A percentile compares a stretch with the other conserved stretches of the same genome.
Conservation (phyloP, 1,140 invertebrate species). For the Littorina saxatilis region DNA sequence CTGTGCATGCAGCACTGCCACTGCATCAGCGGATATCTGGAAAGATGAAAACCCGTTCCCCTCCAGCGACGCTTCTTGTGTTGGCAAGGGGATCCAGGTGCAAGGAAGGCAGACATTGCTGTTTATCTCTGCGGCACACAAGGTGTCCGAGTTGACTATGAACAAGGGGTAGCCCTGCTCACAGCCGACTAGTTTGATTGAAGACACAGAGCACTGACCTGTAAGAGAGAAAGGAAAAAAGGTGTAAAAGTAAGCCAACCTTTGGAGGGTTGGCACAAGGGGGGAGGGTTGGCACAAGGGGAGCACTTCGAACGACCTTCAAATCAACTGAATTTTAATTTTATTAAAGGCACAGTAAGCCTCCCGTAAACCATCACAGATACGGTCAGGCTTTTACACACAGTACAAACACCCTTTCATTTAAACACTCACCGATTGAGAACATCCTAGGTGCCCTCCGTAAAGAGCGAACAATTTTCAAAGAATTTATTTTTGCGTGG, state of each 20-base stretch:
- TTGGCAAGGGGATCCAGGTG: constrained; percentile 23
- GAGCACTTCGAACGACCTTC: too few relatives aligned
- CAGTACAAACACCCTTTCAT: too few relatives aligned
- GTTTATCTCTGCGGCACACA: constrained; percentile 15
- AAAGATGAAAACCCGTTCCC: not conserved
- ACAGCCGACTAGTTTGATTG: constrained; percentile 6
- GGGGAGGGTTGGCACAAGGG: too few relatives aligned
- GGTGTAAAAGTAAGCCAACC: not conserved
- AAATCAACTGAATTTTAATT: too few relatives aligned
- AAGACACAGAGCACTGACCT: constrained; percentile 21
- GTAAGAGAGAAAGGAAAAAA: not conserved
- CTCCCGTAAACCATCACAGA: not conserved
- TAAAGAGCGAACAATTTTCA: too few relatives aligned
- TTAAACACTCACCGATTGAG: too few relatives aligned
- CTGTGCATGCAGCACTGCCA: not conserved
- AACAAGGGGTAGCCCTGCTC: constrained; percentile 21
- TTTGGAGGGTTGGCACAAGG: too few relatives aligned
- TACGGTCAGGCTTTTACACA: too few relatives aligned
- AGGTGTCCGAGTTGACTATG: constrained; percentile 23
- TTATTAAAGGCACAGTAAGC: not conserved
- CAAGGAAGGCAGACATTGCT: constrained; percentile 25
- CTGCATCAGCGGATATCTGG: not conserved
- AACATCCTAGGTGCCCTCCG: too few relatives aligned
- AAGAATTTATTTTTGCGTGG: too few relatives aligned
- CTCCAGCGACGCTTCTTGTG: not conserved